Conservation (phyloP, 1,140 invertebrate species). For the Lysiphlebus fabarum region DNA sequence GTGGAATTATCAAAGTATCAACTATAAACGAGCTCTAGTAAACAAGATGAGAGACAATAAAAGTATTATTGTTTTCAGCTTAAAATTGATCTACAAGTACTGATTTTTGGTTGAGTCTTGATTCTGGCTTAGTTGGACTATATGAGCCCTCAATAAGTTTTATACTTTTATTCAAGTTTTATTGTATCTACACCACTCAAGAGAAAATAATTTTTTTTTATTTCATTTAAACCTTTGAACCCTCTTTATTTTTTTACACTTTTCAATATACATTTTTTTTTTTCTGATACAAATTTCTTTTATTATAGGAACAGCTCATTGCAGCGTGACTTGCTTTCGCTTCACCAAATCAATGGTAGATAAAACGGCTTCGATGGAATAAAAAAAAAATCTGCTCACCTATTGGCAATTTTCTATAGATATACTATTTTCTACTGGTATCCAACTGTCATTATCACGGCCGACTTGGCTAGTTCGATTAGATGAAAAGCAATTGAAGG, state of each 20-base stretch:
- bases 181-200: constrained; percentile 17
- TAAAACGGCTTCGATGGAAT: neutral
- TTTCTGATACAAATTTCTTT: constrained; percentile 10
- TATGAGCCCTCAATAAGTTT: constrained; percentile 24
- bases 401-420: neutral
- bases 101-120: constrained; percentile 24
- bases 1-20: neutral
- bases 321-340: neutral
- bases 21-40: constrained; percentile 10
- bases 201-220: constrained; percentile 12
- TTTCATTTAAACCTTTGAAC: neutral
- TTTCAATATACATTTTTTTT: neutral
- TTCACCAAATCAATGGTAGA: neutral
- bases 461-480: constrained; percentile 23
- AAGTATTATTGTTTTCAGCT: constrained; percentile 28
- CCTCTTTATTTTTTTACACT: neutral
- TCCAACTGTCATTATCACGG: constrained; percentile 24
- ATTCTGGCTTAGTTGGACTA: constrained; percentile 27
- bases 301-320: constrained; percentile 6
- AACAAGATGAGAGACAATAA: constrained; percentile 15
- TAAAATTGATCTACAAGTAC: constrained; percentile 25
- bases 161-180: constrained; percentile 24
- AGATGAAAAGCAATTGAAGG: constrained; percentile 25
- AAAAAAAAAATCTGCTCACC: neutral
- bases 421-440: too few relatives aligned